A percentile compares a stretch with the other conserved stretches of the same genome.
These are phyloP conservation scores for Cabera pusaria DNA, from an alignment of 2,888 invertebrate genomes.

Conservation along the genomic window DNA sequence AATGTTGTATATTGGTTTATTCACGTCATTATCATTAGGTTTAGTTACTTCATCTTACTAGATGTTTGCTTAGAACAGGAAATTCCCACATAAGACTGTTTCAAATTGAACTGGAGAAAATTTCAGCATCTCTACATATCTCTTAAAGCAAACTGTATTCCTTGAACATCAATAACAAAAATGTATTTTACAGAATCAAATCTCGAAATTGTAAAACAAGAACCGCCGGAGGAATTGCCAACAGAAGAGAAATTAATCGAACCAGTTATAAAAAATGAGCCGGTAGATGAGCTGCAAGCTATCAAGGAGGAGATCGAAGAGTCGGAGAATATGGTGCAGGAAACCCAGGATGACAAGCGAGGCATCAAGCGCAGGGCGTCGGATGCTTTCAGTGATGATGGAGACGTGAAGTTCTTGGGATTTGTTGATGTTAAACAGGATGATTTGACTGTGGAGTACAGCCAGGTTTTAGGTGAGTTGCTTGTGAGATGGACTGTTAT, in stretches of 20 bases:
- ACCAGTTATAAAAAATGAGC: conserved; percentile 14
- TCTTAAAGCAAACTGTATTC: too few species aligned
- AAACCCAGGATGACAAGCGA: conserved; percentile 34
- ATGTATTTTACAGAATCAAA: conserved; percentile 16
- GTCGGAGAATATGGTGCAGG: conserved; percentile 8
- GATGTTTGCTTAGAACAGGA: too few species aligned
- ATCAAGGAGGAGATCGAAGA: conserved; percentile 21
- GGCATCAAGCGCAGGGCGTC: conserved; percentile 70
- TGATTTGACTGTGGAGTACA: conserved; percentile 48
- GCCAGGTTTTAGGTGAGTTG: conserved; percentile 57
- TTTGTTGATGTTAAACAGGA: conserved; percentile 52
- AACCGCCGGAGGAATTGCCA: conserved; percentile 6
- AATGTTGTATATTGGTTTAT: too few species aligned
- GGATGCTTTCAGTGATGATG: conserved; percentile 58
- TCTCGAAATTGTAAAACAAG: conserved; percentile 9
- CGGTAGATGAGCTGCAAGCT: conserved; percentile 4
- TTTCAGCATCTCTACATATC: too few species aligned
- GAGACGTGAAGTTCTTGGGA: conserved; percentile 62
- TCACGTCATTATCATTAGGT: too few species aligned
- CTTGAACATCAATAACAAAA: too few species aligned
- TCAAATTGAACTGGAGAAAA: too few species aligned
- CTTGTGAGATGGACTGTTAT: too few species aligned
- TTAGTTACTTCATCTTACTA: too few species aligned
- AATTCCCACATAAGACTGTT: too few species aligned
- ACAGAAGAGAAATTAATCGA: conserved; percentile 8